Conservation (phyloP, 2,113 vertebrate genomes). For the Petroica traversi region DNA sequence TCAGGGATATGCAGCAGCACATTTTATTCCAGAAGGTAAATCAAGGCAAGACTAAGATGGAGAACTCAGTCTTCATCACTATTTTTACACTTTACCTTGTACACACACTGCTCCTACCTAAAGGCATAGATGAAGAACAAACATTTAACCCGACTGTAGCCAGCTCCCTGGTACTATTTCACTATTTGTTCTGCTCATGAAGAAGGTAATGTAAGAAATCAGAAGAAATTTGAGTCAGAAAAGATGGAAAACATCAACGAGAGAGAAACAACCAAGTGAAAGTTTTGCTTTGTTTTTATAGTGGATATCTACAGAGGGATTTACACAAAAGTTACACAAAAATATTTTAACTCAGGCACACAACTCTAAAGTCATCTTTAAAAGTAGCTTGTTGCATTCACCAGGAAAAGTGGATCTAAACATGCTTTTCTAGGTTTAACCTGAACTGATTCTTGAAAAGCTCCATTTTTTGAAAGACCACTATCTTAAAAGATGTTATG, state of each 20-base stretch:
- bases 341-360: neutral
- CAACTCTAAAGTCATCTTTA: neutral
- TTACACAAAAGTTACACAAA: neutral
- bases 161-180: neutral
- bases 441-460: neutral
- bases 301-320: neutral
- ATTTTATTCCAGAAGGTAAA: neutral
- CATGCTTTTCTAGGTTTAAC: neutral
- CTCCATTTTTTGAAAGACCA: neutral
- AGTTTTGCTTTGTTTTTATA: neutral
- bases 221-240: neutral
- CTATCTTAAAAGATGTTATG: neutral
- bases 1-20: neutral
- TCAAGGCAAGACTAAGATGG: neutral
- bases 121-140: neutral
- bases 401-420: neutral
- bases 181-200: neutral
- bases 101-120: neutral
- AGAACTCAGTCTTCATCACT: neutral
- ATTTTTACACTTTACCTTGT: neutral
- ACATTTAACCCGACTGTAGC: neutral
- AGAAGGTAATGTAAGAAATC: rapidly evolving
- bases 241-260: neutral
- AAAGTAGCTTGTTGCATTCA: neutral
- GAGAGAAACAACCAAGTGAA: neutral